phyloP scores from a whole-genome alignment of 2,113 vertebrate species.

The Cromileptes altivelis region DNA sequence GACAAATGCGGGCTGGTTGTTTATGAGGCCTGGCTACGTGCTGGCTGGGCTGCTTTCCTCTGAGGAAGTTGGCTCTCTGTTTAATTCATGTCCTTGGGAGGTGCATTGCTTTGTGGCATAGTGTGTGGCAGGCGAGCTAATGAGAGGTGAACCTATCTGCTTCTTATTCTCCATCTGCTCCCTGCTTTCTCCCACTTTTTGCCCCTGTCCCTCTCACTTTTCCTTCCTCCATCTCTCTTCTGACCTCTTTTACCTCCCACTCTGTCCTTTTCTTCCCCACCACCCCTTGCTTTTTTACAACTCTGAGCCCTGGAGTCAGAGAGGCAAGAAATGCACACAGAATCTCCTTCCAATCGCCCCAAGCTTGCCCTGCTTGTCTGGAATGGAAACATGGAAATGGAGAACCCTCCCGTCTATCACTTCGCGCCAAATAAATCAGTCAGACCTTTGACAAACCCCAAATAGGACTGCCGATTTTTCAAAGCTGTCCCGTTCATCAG shows the following conservation, averaged over 20 bases:
- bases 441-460: constrained; percentile 73
- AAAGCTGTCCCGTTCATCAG: constrained; percentile 68
- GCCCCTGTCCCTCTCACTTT: constrained; percentile 27
- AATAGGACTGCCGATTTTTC: constrained; percentile 68
- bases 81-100: constrained; percentile 83
- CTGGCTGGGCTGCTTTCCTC: constrained; percentile 73
- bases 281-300: constrained; percentile 12
- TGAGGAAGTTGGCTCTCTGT: constrained; percentile 75
- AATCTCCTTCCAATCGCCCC: constrained; percentile 9
- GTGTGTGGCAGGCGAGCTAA: constrained; percentile 77
- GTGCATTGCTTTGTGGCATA: constrained; percentile 66
- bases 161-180: constrained; percentile 65
- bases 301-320: constrained; percentile 3
- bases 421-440: constrained; percentile 70
- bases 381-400: constrained; percentile 54
- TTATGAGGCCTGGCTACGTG: constrained; percentile 81
- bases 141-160: constrained; percentile 73
- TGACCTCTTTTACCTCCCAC: constrained; percentile 31
- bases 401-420: constrained; percentile 36
- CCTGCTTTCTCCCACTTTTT: constrained; percentile 32
- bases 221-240: constrained; percentile 23
- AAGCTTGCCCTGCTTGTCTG: constrained; percentile 34
- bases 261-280: constrained; percentile 16
- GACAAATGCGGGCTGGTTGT: constrained; percentile 81
- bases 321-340: constrained; percentile 12